Percentiles rank a stretch among this genome's conserved stretches.
phyloP scores from a whole-genome alignment of 2,797 vertebrate genomes.

The Lates japonicus region DNA sequence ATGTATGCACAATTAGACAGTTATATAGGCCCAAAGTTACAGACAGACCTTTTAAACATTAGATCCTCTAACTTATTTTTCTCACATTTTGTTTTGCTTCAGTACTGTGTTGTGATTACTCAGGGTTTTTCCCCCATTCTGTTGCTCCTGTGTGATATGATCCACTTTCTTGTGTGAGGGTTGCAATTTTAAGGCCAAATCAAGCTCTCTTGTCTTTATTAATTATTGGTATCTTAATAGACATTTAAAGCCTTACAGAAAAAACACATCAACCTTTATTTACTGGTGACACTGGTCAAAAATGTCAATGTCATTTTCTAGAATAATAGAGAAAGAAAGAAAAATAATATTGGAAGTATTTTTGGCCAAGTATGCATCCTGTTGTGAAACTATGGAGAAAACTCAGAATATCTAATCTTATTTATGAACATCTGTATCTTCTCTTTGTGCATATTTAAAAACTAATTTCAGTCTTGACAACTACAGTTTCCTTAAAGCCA shows the following conservation, averaged over 20 bases:
- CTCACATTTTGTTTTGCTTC: slow-evolving; percentile 17
- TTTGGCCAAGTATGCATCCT: background rate
- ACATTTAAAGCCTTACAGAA: background rate
- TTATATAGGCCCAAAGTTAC: slow-evolving; percentile 49
- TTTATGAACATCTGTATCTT: background rate
- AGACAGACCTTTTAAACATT: slow-evolving; percentile 40
- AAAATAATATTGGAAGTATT: background rate
- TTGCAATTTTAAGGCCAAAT: slow-evolving; percentile 29
- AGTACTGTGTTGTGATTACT: background rate
- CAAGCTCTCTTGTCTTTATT: slow-evolving; percentile 1
- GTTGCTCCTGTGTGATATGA: background rate
- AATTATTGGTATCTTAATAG: background rate
- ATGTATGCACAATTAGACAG: slow-evolving; percentile 80
- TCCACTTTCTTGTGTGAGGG: background rate
- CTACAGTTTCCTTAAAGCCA: background rate
- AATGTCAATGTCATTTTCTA: background rate
- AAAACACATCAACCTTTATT: background rate
- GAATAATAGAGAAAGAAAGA: background rate
- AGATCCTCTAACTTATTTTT: slow-evolving; percentile 24
- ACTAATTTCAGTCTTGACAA: background rate
- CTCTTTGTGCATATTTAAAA: slow-evolving; percentile 4
- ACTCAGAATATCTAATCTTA: background rate
- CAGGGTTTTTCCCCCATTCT: background rate
- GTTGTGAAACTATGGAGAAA: slow-evolving; percentile 42
- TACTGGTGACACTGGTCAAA: background rate